These are phyloP conservation scores for Euura saliciscinereae DNA, from an alignment of 1,140 invertebrate genomes.

Conservation along the genomic window DNA sequence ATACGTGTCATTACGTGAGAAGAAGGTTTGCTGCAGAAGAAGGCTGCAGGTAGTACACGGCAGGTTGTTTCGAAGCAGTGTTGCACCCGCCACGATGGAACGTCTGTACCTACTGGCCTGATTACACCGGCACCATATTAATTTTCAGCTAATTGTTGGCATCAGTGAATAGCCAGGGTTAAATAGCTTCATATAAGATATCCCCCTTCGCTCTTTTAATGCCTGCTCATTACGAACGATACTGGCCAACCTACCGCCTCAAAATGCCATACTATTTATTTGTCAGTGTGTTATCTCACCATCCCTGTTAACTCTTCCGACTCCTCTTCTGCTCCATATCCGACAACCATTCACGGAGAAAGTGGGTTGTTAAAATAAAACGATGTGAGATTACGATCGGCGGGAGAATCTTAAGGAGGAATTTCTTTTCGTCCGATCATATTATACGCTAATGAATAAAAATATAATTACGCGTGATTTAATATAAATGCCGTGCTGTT, in stretches of 20 bases:
- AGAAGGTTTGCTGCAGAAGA: constrained; percentile 22
- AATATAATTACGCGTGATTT: not conserved
- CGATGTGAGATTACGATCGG: no score
- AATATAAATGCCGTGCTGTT: not conserved
- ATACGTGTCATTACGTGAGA: constrained; percentile 54
- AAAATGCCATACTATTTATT: constrained; percentile 28
- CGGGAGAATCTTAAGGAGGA: no score
- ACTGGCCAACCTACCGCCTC: constrained; percentile 11
- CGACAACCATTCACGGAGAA: no score
- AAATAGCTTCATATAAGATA: constrained; percentile 1
- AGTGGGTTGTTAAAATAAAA: no score
- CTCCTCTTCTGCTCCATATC: no score
- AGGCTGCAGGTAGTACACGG: constrained; percentile 38
- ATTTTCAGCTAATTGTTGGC: constrained; percentile 44
- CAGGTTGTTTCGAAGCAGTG: no score
- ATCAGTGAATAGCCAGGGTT: constrained; percentile 19
- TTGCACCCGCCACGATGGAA: constrained; percentile 28
- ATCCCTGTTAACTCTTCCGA: no score
- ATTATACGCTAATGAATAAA: not conserved
- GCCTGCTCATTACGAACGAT: constrained; percentile 18
- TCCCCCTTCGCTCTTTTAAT: constrained; percentile 12
- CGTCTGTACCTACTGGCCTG: constrained; percentile 34
- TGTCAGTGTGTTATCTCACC: not conserved
- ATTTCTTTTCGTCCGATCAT: no score
- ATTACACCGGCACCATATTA: constrained; percentile 45